Evolutionary conservation across 64 coral and sea anemone genomes (phyloP), one percentile per base, ranked within the genome.

Genomic region (Montipora efflorescens): DNA sequence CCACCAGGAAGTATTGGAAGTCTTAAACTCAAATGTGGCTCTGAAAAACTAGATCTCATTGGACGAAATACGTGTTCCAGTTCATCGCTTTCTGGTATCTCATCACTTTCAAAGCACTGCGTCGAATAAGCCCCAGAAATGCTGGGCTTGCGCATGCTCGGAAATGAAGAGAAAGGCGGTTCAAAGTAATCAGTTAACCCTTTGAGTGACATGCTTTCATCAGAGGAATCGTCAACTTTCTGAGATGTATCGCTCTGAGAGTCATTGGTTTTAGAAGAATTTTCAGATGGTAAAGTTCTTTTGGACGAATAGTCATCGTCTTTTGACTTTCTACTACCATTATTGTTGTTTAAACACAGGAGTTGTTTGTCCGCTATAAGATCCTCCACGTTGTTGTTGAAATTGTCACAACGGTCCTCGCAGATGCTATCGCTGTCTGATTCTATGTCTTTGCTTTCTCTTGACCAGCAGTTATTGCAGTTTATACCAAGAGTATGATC

Each of bases 31-130:
- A 93, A 71, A 58, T 93, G 52, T 7, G 91, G 91, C 67, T 93
- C 91, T 20, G 91, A 93, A 55, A 88, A 93, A 72, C 91, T 92
- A 5, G 74, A 75, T 78, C 91, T 22, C 59, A 93, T 87, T n/a
- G 83, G 50, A 8, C 91, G 81, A 28, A 85, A 85, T 16, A 64
- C 7, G 15, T n/a, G 45, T 18, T 16, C 47, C 9, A 69, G 44
- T 15, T 85, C 82, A 36, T 85, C 82, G 46, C 82, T 48, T 44
- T 85, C 82, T 3, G 82, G 82, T 2, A 85, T 85, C 45, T 85
- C 82, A 16, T 85, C 82, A 16, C 69, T 69, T 20, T 92, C 55
- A 18, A 93, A 76, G 64, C 82, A 93, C 25, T 88, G 76, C 22
- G 91, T 93, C 5, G 91, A 93, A 73, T 87, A 77, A 3, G 77